These are phyloP conservation scores for Trachymyrmex septentrionalis DNA, from an alignment of 1,140 invertebrate genomes.

Conservation along the genomic window DNA sequence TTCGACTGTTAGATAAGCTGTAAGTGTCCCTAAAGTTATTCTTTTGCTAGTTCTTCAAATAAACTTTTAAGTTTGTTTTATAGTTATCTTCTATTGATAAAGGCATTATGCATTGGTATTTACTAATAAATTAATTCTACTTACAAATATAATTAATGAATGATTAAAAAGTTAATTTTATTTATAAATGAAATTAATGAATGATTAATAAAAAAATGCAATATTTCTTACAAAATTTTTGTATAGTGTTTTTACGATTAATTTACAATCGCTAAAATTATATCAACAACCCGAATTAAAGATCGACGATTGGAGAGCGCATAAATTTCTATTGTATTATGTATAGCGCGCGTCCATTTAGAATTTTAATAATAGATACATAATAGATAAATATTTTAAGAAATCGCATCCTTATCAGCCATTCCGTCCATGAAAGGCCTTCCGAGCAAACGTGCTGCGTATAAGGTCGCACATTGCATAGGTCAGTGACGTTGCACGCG, in stretches of 20 bases:
- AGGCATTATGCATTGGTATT: not conserved
- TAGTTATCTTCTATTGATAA: not conserved
- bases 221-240: not conserved
- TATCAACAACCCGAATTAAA: not conserved
- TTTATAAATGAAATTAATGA: not conserved
- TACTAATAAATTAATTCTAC: not conserved
- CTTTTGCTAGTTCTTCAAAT: not conserved
- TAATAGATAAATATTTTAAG: constrained; percentile 46
- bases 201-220: not conserved
- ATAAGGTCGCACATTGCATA: constrained; percentile 77
- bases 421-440: constrained; percentile 84
- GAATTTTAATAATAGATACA: constrained; percentile 67
- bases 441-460: constrained; percentile 71
- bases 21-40: not conserved
- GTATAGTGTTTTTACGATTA: not conserved
- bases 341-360: constrained; percentile 71
- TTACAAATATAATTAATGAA: not conserved
- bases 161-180: not conserved
- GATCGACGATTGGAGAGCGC: not conserved
- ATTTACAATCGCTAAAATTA: constrained; percentile 2
- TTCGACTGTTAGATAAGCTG: not conserved
- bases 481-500: constrained; percentile 69
- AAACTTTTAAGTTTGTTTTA: not conserved
- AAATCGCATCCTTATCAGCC: constrained; percentile 78
- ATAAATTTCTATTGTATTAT: not conserved